Percentiles rank a stretch among this genome's conserved stretches.
These are phyloP conservation scores for Drosophila simulans DNA, from an alignment of 1,140 invertebrate genomes.

Conservation along the genomic window DNA sequence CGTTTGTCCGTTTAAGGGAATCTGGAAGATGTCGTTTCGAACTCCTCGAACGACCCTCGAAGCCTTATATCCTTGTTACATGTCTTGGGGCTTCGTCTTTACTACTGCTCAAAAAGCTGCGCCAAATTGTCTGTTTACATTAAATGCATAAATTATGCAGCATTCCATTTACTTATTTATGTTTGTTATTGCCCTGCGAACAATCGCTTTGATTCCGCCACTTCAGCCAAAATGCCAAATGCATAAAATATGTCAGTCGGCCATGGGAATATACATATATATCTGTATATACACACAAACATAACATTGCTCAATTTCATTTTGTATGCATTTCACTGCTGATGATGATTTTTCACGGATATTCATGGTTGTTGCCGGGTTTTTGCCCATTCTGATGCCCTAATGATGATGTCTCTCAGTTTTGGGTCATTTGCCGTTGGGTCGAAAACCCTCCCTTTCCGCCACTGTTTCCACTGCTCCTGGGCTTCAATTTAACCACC, in stretches of 20 bases:
- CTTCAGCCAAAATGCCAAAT: slow-evolving; percentile 70
- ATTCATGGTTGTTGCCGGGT: slow-evolving; percentile 24
- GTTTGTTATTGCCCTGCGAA: slow-evolving; percentile 29
- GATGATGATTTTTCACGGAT: slow-evolving; percentile 61
- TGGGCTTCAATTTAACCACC: slow-evolving; percentile 23
- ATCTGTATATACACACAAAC: slow-evolving; percentile 10
- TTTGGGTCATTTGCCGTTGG: slow-evolving; percentile 65
- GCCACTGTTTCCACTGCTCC: slow-evolving; percentile 7
- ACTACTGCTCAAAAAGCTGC: slow-evolving; percentile 22
- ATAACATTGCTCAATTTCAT: slow-evolving; percentile 43
- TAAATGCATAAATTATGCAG: slow-evolving; percentile 81
- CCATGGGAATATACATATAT: slow-evolving; percentile 17
- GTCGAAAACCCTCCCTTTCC: slow-evolving; percentile 31
- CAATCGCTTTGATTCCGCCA: slow-evolving; percentile 70
- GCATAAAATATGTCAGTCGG: slow-evolving; percentile 72
- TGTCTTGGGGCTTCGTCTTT: slow-evolving; percentile 15
- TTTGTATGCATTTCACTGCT: slow-evolving; percentile 63
- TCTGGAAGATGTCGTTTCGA: not conserved
- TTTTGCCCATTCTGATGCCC: slow-evolving; percentile 42
- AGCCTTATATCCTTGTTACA: slow-evolving; percentile 8
- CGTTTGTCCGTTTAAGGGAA: not conserved
- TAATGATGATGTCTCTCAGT: slow-evolving; percentile 72
- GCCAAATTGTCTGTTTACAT: slow-evolving; percentile 76
- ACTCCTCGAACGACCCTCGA: slow-evolving; percentile 2
- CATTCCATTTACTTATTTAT: slow-evolving; percentile 65